A percentile compares a stretch with the other conserved stretches of the same genome.
These are phyloP conservation scores for Melanostigma gelatinosum DNA, from an alignment of 2,113 vertebrate species.

Conservation along the genomic window DNA sequence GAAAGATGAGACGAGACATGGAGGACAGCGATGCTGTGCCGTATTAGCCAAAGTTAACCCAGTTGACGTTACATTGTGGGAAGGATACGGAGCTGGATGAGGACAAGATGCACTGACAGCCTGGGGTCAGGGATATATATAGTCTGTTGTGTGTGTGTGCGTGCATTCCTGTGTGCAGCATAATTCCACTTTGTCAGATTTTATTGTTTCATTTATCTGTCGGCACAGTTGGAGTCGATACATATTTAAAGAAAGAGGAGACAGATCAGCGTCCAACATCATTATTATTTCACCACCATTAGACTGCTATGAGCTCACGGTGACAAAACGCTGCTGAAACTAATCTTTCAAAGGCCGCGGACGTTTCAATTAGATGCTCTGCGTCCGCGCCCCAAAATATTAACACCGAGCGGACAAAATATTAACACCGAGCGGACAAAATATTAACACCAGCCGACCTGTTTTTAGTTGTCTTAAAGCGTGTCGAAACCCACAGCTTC, in stretches of 20 bases:
- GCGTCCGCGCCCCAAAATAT: background rate
- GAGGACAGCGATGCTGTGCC: conserved; percentile 39
- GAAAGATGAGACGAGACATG: conserved; percentile 25
- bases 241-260: conserved; percentile 41
- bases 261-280: conserved; percentile 34
- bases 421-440: background rate
- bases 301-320: conserved; percentile 22
- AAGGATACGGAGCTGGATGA: conserved; percentile 68
- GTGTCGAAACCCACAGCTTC: background rate
- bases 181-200: conserved; percentile 60
- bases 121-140: conserved; percentile 75
- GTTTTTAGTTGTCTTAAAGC: conserved; percentile 10
- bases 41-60: conserved; percentile 66
- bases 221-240: conserved; percentile 36
- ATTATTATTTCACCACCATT: conserved; percentile 56
- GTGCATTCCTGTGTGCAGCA: conserved; percentile 31
- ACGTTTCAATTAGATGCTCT: conserved; percentile 9
- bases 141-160: conserved; percentile 20
- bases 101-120: conserved; percentile 72
- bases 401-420: background rate
- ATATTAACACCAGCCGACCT: background rate
- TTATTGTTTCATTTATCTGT: conserved; percentile 52
- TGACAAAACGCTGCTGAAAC: conserved; percentile 1
- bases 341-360: conserved; percentile 4
- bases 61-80: conserved; percentile 63